These are phyloP conservation scores for Cheilosia impressa DNA, from an alignment of 2,888 invertebrate species.

Conservation along the genomic window DNA sequence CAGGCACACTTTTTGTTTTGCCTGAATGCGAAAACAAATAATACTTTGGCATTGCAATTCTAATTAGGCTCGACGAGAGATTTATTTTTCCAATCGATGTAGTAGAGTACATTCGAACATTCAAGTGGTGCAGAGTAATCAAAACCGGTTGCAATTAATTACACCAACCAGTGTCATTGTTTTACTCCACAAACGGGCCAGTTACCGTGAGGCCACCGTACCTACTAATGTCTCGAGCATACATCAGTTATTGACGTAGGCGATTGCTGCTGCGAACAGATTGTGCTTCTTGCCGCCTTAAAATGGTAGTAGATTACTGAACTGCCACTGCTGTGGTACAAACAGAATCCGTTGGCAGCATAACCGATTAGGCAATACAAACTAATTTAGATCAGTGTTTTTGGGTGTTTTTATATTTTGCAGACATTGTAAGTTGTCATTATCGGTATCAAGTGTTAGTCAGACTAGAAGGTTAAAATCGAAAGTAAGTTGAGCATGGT, in stretches of 20 bases:
- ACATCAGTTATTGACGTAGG: constrained; percentile 4
- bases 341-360: constrained; percentile 32
- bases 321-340: not conserved
- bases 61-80: constrained; percentile 28
- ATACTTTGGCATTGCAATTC: constrained; percentile 37
- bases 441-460: constrained; percentile 8
- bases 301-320: constrained; percentile 52
- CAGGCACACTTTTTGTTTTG: constrained; percentile 23
- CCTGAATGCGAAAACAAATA: constrained; percentile 40
- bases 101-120: not conserved
- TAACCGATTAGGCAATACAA: constrained; percentile 41
- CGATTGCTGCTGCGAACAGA: not conserved
- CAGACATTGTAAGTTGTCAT: not conserved
- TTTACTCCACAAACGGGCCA: constrained; percentile 33
- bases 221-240: not conserved
- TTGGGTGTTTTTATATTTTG: not conserved
- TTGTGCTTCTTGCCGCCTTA: constrained; percentile 36
- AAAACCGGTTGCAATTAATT: constrained; percentile 57
- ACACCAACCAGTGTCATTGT: constrained; percentile 61
- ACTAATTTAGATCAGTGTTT: constrained; percentile 48
- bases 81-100: constrained; percentile 19
- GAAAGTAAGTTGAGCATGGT: constrained; percentile 30
- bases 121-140: constrained; percentile 39
- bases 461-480: constrained; percentile 30
- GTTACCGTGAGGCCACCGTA: not conserved